Evolutionary conservation across 2,888 invertebrate genomes (phyloP).

Genomic region (Bimastos eiseni): DNA sequence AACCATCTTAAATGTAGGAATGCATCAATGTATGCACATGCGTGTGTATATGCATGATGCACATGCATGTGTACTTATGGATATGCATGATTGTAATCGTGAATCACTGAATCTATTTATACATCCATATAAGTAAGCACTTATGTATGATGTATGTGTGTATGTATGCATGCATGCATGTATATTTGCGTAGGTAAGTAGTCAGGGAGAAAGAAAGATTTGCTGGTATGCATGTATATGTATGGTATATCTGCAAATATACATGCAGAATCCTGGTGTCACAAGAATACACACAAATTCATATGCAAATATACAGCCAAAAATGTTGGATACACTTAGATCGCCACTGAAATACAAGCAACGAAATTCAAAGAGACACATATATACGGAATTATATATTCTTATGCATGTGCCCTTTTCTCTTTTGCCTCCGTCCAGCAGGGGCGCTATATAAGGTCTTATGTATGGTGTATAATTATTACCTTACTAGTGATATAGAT

Average conservation of each 20-base stretch:
- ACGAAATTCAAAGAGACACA: background rate
- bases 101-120: too few relatives aligned
- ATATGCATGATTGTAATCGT: background rate
- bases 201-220: background rate
- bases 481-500: background rate
- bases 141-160: too few relatives aligned
- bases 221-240: background rate
- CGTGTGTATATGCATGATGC: too few relatives aligned
- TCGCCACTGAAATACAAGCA: background rate
- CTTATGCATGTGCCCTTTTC: background rate
- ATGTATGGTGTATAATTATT: background rate
- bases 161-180: background rate
- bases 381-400: background rate
- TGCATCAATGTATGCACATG: background rate
- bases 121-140: too few relatives aligned
- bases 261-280: background rate
- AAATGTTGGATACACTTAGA: background rate
- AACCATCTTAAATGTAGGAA: background rate
- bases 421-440: background rate
- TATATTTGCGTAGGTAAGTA: background rate
- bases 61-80: background rate
- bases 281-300: background rate
- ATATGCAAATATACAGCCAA: background rate
- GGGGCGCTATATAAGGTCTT: background rate
- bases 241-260: background rate